Base-by-base conservation (phyloP, 1,140 invertebrate genomes). In the Diuraphis noxia region DNA sequence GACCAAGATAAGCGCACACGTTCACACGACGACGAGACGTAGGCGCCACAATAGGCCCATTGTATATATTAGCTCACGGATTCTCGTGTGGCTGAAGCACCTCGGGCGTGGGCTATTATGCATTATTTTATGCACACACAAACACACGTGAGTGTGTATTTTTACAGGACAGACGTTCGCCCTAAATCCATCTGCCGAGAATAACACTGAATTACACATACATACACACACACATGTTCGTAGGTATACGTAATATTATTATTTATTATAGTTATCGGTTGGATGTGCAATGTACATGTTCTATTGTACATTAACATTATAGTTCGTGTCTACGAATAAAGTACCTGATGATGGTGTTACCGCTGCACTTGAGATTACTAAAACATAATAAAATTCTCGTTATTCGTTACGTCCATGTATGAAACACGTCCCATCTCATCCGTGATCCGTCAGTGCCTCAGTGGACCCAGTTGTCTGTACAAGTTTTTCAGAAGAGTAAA, bases 31-130 rank as follows among this genome's bases (percentile, higher is more conserved):
- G 40, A 46, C 1, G 30, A 43, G n/a, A 46, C 85, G 85, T 86
- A 86, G 85, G 85, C 85, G 85, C 85, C 46, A 86, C 85, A 86
- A 86, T 86, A 86, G 85, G 85, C 46, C 43, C 46, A 86, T 86
- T 86, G 85, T 86, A 46, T 49, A 36, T 86, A 49, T 86, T 52
- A 52, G 43, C 85, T 49, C n/a, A 86, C 85, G 46, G 46, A 86
- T 86, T 86, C 56, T 72, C 49, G 23, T 85, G 84, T 34, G 84
- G 41, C 40, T 25, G 25, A 41, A 25, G 13, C 38, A 46, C 84
- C n/a, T 41, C n/a, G n/a, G 41, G 41, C n/a, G 84, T 86, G 85
- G 85, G 43, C 2, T 82, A n/a, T 82, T 82, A 41, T 41, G 79
- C 79, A 79, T 36, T n/a, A n/a, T n/a, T n/a, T 79, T 79, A n/a